Evolutionary conservation across 2,797 vertebrate species (phyloP).

Genomic region (Sphenodon punctatus): DNA sequence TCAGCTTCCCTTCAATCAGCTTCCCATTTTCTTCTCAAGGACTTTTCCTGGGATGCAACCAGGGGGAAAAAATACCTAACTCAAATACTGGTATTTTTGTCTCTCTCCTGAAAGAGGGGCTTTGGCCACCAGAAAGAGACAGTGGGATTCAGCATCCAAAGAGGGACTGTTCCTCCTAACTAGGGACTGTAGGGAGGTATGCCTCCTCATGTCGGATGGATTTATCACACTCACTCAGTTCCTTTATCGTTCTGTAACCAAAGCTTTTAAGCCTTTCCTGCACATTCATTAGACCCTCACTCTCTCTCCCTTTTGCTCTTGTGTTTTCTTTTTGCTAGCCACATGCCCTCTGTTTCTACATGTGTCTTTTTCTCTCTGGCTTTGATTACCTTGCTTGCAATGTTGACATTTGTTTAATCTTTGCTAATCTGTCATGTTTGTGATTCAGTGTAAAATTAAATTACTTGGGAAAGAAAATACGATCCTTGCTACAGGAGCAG

Average conservation of each 20-base stretch:
- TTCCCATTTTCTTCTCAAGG: no score
- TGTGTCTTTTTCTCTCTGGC: neutral
- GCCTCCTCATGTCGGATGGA: no score
- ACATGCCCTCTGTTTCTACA: neutral
- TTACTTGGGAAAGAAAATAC: neutral
- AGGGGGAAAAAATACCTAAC: no score
- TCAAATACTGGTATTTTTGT: no score
- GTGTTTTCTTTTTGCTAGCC: neutral
- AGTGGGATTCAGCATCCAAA: no score
- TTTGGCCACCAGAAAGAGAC: no score
- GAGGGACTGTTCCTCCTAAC: no score
- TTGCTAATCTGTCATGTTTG: conserved; percentile 20
- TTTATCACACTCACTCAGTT: conserved; percentile 10
- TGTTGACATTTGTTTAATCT: neutral
- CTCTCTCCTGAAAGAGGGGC: no score
- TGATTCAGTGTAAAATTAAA: conserved; percentile 12
- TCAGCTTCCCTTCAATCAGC: no score
- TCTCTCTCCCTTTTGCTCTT: neutral
- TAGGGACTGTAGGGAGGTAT: no score
- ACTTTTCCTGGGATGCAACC: no score
- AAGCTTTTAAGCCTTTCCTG: neutral
- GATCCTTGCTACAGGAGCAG: neutral
- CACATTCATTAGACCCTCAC: neutral
- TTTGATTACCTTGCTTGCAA: conserved; percentile 38
- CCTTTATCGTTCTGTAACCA: conserved; percentile 19